These are phyloP conservation scores for Leptobrachium leishanense DNA, from an alignment of 2,113 vertebrate species.

Conservation along the genomic window DNA sequence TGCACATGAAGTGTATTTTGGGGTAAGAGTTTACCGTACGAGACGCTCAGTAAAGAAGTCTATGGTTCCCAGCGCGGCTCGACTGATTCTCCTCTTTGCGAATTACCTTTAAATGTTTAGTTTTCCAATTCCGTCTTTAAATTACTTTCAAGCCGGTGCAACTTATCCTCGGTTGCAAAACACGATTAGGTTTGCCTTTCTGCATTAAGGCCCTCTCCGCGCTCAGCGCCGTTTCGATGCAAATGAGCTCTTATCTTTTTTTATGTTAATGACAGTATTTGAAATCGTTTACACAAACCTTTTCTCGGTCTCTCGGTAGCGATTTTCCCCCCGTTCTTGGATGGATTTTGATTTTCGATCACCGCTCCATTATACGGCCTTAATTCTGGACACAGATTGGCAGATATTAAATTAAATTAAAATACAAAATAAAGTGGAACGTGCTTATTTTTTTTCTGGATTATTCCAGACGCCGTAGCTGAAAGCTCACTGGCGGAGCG, in stretches of 20 bases:
- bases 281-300: conserved; percentile 26
- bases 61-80: too few relatives aligned
- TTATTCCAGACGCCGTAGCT: not conserved
- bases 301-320: not conserved
- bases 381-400: not conserved
- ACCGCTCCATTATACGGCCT: not conserved
- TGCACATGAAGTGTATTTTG: too few relatives aligned
- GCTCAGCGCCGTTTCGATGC: conserved; percentile 10
- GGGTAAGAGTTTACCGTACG: too few relatives aligned
- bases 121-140: too few relatives aligned
- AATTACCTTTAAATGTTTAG: too few relatives aligned
- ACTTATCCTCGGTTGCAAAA: not conserved
- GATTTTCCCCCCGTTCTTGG: not conserved
- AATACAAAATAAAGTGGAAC: conserved; percentile 19
- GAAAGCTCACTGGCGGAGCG: too few relatives aligned
- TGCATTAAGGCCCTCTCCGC: not conserved
- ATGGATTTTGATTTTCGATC: not conserved
- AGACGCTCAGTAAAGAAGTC: too few relatives aligned
- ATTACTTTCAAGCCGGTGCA: too few relatives aligned
- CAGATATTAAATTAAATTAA: conserved; percentile 35
- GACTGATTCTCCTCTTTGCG: too few relatives aligned
- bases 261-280: conserved; percentile 23
- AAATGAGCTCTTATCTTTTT: conserved; percentile 23
- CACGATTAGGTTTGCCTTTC: not conserved
- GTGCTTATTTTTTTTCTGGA: not conserved